Conservation (phyloP, 2,797 vertebrate genomes). For the Tinamus major region DNA sequence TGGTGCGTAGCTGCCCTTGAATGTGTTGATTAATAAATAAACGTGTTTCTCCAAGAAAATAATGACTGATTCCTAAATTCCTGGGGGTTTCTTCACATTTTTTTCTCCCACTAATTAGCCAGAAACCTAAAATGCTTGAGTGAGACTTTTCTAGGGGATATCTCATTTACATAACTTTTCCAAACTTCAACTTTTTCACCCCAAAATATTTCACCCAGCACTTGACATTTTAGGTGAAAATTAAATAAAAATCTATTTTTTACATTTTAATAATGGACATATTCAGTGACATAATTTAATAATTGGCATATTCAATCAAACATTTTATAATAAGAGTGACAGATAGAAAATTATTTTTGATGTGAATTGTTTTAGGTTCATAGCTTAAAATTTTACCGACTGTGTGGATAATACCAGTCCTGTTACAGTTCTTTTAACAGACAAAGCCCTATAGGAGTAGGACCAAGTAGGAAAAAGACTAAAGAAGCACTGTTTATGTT, state of each 20-base stretch:
- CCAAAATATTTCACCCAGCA: not conserved
- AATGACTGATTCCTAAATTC: not conserved
- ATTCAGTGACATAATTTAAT: not conserved
- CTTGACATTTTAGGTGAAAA: not conserved
- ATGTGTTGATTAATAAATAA: not conserved
- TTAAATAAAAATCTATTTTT: not conserved
- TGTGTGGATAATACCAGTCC: not conserved
- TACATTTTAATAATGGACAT: not conserved
- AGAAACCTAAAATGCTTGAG: not conserved
- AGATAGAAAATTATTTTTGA: not conserved
- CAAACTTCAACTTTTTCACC: not conserved
- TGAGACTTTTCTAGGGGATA: not conserved
- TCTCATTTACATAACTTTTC: not conserved
- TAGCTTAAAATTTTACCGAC: not conserved
- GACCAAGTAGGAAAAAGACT: not conserved
- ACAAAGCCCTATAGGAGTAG: not conserved
- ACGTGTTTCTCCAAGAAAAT: not conserved
- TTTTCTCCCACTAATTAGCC: not conserved
- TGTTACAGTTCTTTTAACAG: not conserved
- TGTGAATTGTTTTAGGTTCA: not conserved
- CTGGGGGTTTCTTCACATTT: not conserved
- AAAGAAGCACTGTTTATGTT: not conserved
- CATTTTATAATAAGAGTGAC: not conserved
- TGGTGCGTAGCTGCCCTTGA: not conserved
- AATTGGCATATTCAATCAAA: not conserved